Evolutionary conservation across 2,888 invertebrate genomes (phyloP), one percentile per base, ranked within the genome.

Genomic region (Xanthia icteritia): DNA sequence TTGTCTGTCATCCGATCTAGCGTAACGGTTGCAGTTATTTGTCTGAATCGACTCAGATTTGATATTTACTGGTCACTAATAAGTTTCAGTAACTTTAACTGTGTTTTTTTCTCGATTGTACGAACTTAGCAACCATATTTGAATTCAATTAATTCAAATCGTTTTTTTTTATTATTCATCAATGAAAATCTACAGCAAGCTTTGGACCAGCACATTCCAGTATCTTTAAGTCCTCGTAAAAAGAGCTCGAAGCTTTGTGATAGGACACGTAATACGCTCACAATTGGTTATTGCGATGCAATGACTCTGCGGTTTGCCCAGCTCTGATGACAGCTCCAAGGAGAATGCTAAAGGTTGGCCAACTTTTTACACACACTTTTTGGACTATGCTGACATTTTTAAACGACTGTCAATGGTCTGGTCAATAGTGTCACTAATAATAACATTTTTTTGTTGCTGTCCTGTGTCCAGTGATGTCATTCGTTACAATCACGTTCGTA

Each of bases 201-300:
- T 67, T 61, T 73, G 0, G 6, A 5, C 5, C n/a, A 39, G 45
- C 79, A 82, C 60, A 71, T 88, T 94, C 94, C 73, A 93, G 92
- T 8, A 77, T 78, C 66, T 75, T 51, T 89, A 91, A 81, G 63
- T 51, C 69, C 76, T 73, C 86, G 92, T 87, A 87, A 90, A 92
- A 93, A 93, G 92, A 92, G 92, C 92, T 91, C 89, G 90, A 91
- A 93, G 94, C 95, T 96, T 96, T 96, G 95, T 95, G 95, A 94
- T 94, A 94, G 94, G 94, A 94, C 94, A 95, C 94, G 96, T 96
- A 96, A 96, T 96, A 96, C 95, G 94, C 92, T 94, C 95, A 97
- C 97, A 97, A 97, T 97, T 96, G 96, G 96, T 97, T 97, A 97
- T 97, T 97, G 97, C 97, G 94, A 88, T 93, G 95, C 95, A 94